A percentile compares a stretch with the other conserved stretches of the same genome.
Evolutionary conservation across 2,113 vertebrate genomes (phyloP).

Genomic region (Centropus bengalensis): DNA sequence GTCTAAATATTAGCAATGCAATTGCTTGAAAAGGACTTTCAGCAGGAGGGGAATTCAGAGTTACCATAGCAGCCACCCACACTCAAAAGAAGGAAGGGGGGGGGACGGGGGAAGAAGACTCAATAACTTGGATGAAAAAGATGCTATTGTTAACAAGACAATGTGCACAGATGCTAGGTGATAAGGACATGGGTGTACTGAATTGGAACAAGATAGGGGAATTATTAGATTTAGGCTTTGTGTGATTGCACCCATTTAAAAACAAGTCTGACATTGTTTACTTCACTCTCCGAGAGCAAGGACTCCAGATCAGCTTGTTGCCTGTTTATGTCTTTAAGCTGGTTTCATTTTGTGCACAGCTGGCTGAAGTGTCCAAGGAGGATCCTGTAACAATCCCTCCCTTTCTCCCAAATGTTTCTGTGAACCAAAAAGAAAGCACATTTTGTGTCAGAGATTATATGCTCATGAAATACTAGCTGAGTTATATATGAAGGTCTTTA

Average conservation of each 20-base stretch:
- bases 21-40: conserved; percentile 41
- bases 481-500: neutral
- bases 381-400: neutral
- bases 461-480: neutral
- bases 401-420: neutral
- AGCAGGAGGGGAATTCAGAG: conserved; percentile 64
- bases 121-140: conserved; percentile 30
- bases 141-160: conserved; percentile 71
- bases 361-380: neutral
- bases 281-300: neutral
- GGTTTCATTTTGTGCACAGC: neutral
- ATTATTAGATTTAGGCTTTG: neutral
- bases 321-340: neutral
- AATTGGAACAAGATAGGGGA: neutral
- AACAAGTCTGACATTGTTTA: neutral
- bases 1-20: conserved; percentile 49
- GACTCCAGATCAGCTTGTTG: neutral
- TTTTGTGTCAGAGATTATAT: neutral
- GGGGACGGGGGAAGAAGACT: neutral
- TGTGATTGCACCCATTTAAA: no score
- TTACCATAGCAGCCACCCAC: conserved; percentile 82
- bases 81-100: neutral
- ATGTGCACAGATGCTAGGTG: conserved; percentile 14
- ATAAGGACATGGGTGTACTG: neutral
- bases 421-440: neutral